Base-by-base conservation (phyloP, 2,113 vertebrate species). In the Lonchura striata region DNA sequence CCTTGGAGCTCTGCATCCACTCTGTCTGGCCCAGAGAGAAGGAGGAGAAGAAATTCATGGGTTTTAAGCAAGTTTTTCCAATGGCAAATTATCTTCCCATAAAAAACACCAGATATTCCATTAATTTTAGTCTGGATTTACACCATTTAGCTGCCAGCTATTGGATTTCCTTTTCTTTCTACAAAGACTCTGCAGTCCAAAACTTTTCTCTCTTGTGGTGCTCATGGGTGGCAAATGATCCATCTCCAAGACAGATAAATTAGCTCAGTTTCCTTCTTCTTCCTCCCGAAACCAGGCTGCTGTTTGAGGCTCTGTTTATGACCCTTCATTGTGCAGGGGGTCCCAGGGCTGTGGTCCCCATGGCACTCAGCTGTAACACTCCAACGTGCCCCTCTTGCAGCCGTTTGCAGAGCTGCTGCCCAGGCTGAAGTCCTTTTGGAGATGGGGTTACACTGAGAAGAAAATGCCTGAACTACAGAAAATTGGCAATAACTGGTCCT, bases 31-130 rank as follows among this genome's bases (percentile, higher is more conserved):
- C 66, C 61, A 68, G 72, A n/a, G 33, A 41, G 44, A 68, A 66
- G 37, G 13, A 85, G 52, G 5, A 47, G 63, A 6, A 82, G 71
- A 72, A 80, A 90, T 52, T 0, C 6, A 20, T 49, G 72, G 44
- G n/a, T 82, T 93, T 93, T 33, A 53, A 70, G 59, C 77, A 91
- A 64, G 23, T 69, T 91, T 90, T 93, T 90, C 86, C 86, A 82
- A n/a, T 4, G 57, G 70, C 65, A 81, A 82, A 68, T 79, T 87
- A 82, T 70, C 65, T 92, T 74, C 74, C 59, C 37, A 44, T 78
- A 50, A 63, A 91, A 80, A 71, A 7, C 63, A 90, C 49, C 50
- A 79, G 28, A 60, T 54, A 65, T 59, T 74, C 82, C 64, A 59
- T 60, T 90, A 66, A 92, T 80, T 88, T 72, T 30, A 56, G 61